phyloP scores from a whole-genome alignment of 2,113 vertebrate genomes.

The Solea senegalensis region DNA sequence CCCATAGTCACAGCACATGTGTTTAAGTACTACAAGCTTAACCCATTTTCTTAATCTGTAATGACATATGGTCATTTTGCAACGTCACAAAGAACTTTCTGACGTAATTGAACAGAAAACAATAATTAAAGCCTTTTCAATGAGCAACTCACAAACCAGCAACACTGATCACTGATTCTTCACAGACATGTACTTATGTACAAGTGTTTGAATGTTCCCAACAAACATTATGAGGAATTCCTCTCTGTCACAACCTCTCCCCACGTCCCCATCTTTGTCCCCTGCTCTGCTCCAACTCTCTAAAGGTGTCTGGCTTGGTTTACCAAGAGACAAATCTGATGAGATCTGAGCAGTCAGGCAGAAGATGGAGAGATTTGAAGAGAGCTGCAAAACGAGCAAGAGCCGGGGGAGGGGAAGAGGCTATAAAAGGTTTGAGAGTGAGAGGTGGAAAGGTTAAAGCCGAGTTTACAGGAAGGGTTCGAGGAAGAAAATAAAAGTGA shows the following conservation, averaged over 20 bases:
- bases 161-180: too few species aligned
- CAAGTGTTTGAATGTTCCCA: too few species aligned
- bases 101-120: too few species aligned
- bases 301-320: slow-evolving; percentile 51
- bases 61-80: too few species aligned
- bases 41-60: too few species aligned
- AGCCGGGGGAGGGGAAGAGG: background rate
- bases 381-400: slow-evolving; percentile 42
- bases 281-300: slow-evolving; percentile 36
- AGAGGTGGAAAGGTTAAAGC: slow-evolving; percentile 43
- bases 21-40: too few species aligned
- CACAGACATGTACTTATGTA: too few species aligned
- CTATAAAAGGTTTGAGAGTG: slow-evolving; percentile 19
- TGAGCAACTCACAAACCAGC: too few species aligned
- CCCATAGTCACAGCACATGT: too few species aligned
- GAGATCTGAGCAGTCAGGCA: slow-evolving; percentile 47
- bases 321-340: slow-evolving; percentile 47
- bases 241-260: slow-evolving; percentile 16
- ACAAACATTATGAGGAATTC: slow-evolving; percentile 37
- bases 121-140: too few species aligned
- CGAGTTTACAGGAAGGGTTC: slow-evolving; percentile 31
- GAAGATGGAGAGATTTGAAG: slow-evolving; percentile 1
- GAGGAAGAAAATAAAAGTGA: slow-evolving; percentile 12
- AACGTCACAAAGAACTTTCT: too few species aligned
- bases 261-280: slow-evolving; percentile 9